Percentiles rank a stretch among this genome's conserved stretches.
Conservation (phyloP, 1,140 invertebrate species). For the Chymomyza costata region DNA sequence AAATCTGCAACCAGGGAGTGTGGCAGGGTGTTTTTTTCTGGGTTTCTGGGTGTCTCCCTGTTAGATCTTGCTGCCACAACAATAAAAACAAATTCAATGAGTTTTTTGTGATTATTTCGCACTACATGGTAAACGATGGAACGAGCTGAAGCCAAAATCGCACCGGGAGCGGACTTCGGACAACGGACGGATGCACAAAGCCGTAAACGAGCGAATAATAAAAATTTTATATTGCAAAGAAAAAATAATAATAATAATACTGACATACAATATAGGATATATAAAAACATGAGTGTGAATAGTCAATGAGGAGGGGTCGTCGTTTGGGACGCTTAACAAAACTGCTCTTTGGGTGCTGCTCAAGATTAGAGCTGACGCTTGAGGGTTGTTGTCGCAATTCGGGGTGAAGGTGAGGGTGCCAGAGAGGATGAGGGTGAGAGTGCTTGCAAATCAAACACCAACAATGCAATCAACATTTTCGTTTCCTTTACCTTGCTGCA, state of each 20-base stretch:
- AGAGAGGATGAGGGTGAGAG: conserved; percentile 5
- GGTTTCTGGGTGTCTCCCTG: too few species aligned
- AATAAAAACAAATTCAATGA: conserved; percentile 72
- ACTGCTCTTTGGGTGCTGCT: conserved; percentile 21
- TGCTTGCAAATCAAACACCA: conserved; percentile 59
- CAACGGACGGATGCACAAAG: conserved; percentile 21
- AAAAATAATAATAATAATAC: conserved; percentile 41
- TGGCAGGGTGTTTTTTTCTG: too few species aligned
- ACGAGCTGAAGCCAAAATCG: too few species aligned
- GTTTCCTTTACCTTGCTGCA: conserved; percentile 49
- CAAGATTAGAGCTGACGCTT: conserved; percentile 7
- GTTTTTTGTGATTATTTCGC: conserved; percentile 67
- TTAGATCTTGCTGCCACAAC: conserved; percentile 52
- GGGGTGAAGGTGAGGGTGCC: conserved; percentile 11
- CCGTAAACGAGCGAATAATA: conserved; percentile 67
- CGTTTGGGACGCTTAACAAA: conserved; percentile 25
- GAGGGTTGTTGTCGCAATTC: conserved; percentile 15
- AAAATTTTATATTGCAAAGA: conserved; percentile 47
- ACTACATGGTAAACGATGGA: conserved; percentile 56
- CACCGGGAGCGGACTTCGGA: too few species aligned
- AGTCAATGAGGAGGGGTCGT: conserved; percentile 50
- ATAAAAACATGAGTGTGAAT: conserved; percentile 68
- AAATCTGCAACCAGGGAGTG: conserved; percentile 7
- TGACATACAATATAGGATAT: conserved; percentile 12
- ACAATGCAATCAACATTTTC: conserved; percentile 68